These are phyloP conservation scores for Epinotia bilunana DNA, from an alignment of 2,888 invertebrate genomes.

Conservation along the genomic window DNA sequence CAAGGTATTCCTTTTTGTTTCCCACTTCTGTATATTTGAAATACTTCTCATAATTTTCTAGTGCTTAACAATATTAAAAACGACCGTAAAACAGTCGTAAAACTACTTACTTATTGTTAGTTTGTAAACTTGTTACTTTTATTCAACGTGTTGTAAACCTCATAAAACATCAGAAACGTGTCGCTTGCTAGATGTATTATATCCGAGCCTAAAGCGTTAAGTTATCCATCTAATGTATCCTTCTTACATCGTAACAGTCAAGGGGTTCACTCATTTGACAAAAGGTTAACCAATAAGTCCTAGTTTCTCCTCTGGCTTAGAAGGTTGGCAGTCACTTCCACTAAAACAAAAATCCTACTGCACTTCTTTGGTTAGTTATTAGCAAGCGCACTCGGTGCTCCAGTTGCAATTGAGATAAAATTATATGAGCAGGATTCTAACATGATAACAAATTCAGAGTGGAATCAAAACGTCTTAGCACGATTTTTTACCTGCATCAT, in stretches of 20 bases:
- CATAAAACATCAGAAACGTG: conserved; percentile 11
- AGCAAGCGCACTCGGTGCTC: not conserved
- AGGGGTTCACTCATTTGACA: no score
- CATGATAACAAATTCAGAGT: not conserved
- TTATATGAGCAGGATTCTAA: not conserved
- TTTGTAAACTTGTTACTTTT: conserved; percentile 7
- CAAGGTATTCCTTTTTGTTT: no score
- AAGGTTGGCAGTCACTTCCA: not conserved
- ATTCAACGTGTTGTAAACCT: conserved; percentile 1
- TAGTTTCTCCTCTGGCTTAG: not conserved
- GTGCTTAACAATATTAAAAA: not conserved
- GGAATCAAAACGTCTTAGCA: not conserved
- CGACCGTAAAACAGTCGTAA: not conserved
- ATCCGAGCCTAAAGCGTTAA: not conserved
- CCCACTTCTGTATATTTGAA: no score
- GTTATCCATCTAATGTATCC: not conserved
- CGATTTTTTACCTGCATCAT: not conserved
- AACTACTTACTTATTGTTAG: conserved; percentile 2
- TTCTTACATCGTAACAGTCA: no score
- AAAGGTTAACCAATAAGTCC: not conserved
- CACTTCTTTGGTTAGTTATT: not conserved
- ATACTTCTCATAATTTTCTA: no score
- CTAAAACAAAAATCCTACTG: not conserved
- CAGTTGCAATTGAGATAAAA: not conserved
- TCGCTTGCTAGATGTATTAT: not conserved